Evolutionary conservation across 2,797 vertebrate genomes (phyloP), one percentile per base, ranked within the genome.

Genomic region (Morelia viridis): DNA sequence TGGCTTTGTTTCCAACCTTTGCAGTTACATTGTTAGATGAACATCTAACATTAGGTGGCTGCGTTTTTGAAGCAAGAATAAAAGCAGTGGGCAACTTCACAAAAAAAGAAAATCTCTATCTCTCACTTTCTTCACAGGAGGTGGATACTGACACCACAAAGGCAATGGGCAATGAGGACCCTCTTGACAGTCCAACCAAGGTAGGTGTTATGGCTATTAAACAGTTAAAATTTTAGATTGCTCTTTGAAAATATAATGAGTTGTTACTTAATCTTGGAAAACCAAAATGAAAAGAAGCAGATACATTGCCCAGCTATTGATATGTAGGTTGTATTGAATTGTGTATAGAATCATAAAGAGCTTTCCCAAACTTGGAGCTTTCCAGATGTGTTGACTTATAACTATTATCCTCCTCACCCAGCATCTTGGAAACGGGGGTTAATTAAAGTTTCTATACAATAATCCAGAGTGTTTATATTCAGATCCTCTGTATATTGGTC

Each of bases 101-200:
- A 64, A 6, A 17, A 10, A 57, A 2, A 64, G 15, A 76, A 24
- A 12, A 62, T 1, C 10, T n/a, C 15, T 28, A 2, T 9, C 0
- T 2, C 4, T 60, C 17, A 15, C 41, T 80, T 76, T 60, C 19
- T 61, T 91, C 31, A n/a, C 41, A 91, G 86, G 41, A 88, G 24
- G 46, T 35, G 96, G 96, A 95, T 87, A 87, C 90, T 89, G 93
- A 93, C 91, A 95, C 91, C 68, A 56, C 96, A 96, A 96, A 91
- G 71, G 95, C 93, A 76, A 93, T 91, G 5, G 93, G 89, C 35
- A 92, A 88, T 90, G 89, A 90, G 88, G 95, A 89, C 19, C 53
- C 11, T 60, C 71, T 50, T 86, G 89, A 4, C 87, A 94, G 26
- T 64, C 65, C 93, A 53, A 35, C 87, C 41, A 0, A 61, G 95